phyloP scores from a whole-genome alignment of 2,888 invertebrate genomes.

The Meliscaeva auricollis region DNA sequence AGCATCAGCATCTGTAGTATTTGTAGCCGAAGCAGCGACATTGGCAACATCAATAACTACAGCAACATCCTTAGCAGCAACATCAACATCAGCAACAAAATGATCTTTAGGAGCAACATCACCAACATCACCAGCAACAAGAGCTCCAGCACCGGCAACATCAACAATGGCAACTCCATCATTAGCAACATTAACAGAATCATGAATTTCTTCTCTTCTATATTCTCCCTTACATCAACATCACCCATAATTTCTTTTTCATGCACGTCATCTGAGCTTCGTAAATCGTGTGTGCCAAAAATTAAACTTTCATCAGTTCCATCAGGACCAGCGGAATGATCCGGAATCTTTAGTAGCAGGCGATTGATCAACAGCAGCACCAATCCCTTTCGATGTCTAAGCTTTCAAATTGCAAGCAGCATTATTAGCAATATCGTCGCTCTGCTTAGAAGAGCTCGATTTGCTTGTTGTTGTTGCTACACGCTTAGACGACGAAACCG shows the following conservation, averaged over 20 bases:
- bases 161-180: neutral
- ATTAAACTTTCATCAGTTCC: neutral
- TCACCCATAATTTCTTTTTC: neutral
- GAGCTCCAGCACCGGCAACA: neutral
- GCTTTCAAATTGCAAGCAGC: neutral
- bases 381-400: neutral
- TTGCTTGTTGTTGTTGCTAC: neutral
- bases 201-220: neutral
- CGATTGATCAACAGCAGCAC: neutral
- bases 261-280: neutral
- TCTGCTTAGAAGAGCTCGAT: conserved; percentile 1
- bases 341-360: neutral
- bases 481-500: no score
- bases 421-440: neutral
- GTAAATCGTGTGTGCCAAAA: neutral
- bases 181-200: neutral
- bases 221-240: neutral
- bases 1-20: neutral
- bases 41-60: neutral
- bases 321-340: neutral
- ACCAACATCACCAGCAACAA: neutral
- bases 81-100: neutral
- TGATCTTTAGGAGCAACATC: neutral
- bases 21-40: neutral
- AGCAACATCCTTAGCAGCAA: neutral